phyloP scores from a whole-genome alignment of 2,113 vertebrate genomes.

The Centropus unirufus region DNA sequence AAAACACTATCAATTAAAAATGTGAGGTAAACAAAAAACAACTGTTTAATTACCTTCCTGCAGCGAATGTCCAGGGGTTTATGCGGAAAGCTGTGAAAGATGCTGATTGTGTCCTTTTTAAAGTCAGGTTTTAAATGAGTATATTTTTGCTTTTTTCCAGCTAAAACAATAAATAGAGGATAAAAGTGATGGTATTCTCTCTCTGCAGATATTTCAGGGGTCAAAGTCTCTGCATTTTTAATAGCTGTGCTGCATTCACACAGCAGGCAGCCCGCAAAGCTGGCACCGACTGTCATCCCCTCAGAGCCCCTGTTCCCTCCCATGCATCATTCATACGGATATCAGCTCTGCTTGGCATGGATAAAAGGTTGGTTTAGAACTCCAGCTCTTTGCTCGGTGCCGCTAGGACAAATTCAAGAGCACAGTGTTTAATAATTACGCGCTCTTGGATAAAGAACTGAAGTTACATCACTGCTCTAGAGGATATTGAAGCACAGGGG shows the following conservation, averaged over 20 bases:
- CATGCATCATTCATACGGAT: neutral
- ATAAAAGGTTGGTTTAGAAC: neutral
- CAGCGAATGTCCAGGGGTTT: neutral
- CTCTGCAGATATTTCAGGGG: neutral
- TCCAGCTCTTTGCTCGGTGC: neutral
- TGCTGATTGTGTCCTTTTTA: accelerated
- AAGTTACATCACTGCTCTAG: neutral
- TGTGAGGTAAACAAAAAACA: neutral
- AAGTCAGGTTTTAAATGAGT: neutral
- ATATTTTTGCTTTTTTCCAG: neutral
- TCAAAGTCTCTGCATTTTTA: neutral
- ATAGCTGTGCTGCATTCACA: neutral
- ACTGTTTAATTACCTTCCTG: neutral
- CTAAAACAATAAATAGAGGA: neutral
- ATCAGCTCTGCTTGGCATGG: neutral
- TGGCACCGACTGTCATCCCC: neutral
- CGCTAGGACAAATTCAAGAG: neutral
- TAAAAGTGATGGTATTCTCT: neutral
- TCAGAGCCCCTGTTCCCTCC: neutral
- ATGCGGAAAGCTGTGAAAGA: neutral
- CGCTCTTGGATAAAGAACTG: neutral
- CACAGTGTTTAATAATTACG: neutral
- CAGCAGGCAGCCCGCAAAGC: neutral
- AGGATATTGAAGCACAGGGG: neutral
- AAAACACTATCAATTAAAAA: neutral